Conservation (phyloP, 2,888 invertebrate genomes). For the Macrophya alboannulata region DNA sequence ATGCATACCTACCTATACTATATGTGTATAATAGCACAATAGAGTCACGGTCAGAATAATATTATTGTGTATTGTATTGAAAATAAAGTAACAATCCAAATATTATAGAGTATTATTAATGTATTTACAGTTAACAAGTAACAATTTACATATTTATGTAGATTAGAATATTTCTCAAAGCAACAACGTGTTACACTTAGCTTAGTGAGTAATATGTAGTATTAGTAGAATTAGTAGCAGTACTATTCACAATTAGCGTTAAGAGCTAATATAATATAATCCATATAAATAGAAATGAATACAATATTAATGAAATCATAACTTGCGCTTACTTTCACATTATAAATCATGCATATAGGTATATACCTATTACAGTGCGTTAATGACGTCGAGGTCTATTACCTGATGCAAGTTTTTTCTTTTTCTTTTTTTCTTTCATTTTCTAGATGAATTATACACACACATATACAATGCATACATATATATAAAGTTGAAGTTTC, state of each 20-base stretch:
- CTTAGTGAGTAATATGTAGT: neutral
- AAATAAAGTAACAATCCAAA: conserved; percentile 17
- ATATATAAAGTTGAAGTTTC: conserved; percentile 29
- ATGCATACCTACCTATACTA: neutral
- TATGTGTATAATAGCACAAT: conserved; percentile 19
- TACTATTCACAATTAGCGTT: neutral
- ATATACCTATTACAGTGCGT: neutral
- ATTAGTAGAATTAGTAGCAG: neutral
- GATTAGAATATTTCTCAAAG: conserved; percentile 2
- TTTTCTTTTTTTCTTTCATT: neutral
- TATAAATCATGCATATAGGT: neutral
- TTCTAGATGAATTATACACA: neutral
- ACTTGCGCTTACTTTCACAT: neutral
- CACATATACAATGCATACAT: neutral
- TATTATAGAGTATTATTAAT: conserved; percentile 18
- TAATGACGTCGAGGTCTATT: conserved; percentile 6
- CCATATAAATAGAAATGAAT: conserved; percentile 8
- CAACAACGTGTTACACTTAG: neutral
- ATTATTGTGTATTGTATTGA: neutral
- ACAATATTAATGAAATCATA: conserved; percentile 8
- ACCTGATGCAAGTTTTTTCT: neutral
- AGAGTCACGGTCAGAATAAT: neutral
- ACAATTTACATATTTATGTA: conserved; percentile 12
- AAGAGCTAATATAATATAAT: neutral
- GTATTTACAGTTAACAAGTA: conserved; percentile 16